phyloP scores from a whole-genome alignment of 2,797 vertebrate species.

The Peromyscus melanophrys region DNA sequence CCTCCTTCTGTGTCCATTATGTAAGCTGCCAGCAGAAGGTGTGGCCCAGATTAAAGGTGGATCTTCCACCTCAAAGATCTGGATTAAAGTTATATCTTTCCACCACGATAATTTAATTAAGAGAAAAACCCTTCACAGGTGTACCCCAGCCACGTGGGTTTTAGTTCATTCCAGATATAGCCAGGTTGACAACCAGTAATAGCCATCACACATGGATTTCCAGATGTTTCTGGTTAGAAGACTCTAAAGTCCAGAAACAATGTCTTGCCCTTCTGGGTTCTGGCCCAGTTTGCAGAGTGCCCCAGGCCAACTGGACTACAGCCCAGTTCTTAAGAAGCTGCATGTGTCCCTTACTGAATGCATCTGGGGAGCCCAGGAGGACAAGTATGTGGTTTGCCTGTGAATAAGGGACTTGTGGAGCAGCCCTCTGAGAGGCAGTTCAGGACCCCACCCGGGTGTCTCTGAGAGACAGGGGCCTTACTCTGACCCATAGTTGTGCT shows the following conservation, averaged over 20 bases:
- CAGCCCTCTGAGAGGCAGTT: neutral
- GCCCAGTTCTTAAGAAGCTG: neutral
- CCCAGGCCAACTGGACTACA: neutral
- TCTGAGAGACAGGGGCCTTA: accelerated
- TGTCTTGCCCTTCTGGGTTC: slow-evolving; percentile 38
- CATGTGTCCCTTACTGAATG: accelerated
- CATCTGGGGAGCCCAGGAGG: accelerated
- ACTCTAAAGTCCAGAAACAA: slow-evolving; percentile 9
- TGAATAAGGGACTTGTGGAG: accelerated
- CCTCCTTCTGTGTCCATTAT: too few relatives aligned
- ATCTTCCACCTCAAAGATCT: neutral
- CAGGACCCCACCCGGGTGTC: neutral
- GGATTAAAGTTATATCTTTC: neutral
- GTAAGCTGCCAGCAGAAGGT: neutral
- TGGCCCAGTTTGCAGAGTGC: neutral
- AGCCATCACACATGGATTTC: neutral
- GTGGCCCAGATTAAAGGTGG: neutral
- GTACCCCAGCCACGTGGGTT: neutral
- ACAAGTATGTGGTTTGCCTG: accelerated
- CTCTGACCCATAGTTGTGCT: neutral
- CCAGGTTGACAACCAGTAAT: neutral
- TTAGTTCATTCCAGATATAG: neutral
- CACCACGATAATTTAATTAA: neutral
- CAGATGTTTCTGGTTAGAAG: slow-evolving; percentile 74
- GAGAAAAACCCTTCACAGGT: neutral